Conservation (phyloP, 2,113 vertebrate species). For the Oceanodroma tethys region DNA sequence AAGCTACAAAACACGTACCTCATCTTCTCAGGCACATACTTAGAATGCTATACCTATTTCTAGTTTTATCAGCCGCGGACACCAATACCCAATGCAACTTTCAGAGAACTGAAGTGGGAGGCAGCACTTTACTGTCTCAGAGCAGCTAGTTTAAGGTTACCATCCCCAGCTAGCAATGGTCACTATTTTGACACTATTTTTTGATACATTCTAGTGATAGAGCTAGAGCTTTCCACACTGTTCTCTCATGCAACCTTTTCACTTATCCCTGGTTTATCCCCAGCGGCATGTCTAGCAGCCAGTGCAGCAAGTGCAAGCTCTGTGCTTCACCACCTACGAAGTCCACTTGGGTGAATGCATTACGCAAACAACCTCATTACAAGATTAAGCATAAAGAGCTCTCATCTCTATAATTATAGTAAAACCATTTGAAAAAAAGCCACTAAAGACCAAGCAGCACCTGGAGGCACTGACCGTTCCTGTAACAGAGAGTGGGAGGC, state of each 20-base stretch:
- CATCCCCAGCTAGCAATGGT: neutral
- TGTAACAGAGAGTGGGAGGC: neutral
- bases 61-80: neutral
- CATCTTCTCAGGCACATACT: neutral
- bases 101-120: neutral
- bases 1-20: neutral
- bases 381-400: neutral
- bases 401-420: neutral
- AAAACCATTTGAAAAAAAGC: neutral
- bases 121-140: neutral
- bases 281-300: neutral
- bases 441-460: neutral
- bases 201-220: neutral
- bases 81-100: fast-evolving
- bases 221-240: neutral
- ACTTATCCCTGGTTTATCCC: neutral
- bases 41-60: neutral
- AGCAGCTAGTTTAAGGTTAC: neutral
- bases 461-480: neutral
- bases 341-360: neutral
- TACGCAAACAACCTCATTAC: conserved; percentile 6
- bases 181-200: neutral
- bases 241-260: neutral
- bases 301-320: neutral
- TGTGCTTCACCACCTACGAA: neutral